Percentiles rank a stretch among this genome's conserved stretches.
Conservation (phyloP, 1,140 invertebrate genomes). For the Atta cephalotes region DNA sequence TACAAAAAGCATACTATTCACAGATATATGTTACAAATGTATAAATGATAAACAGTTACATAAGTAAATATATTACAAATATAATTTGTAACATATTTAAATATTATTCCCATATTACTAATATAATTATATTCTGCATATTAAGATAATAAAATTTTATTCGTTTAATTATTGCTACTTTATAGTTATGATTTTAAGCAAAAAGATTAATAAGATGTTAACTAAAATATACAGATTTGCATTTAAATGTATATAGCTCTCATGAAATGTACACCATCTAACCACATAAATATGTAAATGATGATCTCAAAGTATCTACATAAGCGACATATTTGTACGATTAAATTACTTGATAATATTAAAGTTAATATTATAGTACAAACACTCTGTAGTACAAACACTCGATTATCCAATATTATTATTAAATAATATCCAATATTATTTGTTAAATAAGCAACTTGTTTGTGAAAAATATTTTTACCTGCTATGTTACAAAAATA, state of each 20-base stretch:
- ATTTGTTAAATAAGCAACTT: slow-evolving; percentile 6
- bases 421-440: background rate
- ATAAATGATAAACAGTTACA: background rate
- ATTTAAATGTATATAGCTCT: background rate
- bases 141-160: slow-evolving; percentile 6
- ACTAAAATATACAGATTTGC: background rate
- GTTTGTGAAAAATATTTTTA: slow-evolving; percentile 15
- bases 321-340: background rate
- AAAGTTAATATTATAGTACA: background rate
- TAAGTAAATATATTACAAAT: slow-evolving; percentile 15
- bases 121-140: background rate
- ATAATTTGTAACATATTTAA: background rate
- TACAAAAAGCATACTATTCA: background rate
- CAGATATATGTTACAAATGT: background rate
- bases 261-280: background rate
- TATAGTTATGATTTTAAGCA: background rate
- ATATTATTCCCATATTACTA: background rate
- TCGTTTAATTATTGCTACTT: background rate
- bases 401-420: background rate
- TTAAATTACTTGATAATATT: background rate
- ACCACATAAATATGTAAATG: background rate
- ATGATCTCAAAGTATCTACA: background rate
- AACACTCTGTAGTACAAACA: background rate
- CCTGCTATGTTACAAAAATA: background rate
- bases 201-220: slow-evolving; percentile 3